Base-by-base conservation (phyloP, 2,113 vertebrate species). In the Sinocyclocheilus maitianheensis region DNA sequence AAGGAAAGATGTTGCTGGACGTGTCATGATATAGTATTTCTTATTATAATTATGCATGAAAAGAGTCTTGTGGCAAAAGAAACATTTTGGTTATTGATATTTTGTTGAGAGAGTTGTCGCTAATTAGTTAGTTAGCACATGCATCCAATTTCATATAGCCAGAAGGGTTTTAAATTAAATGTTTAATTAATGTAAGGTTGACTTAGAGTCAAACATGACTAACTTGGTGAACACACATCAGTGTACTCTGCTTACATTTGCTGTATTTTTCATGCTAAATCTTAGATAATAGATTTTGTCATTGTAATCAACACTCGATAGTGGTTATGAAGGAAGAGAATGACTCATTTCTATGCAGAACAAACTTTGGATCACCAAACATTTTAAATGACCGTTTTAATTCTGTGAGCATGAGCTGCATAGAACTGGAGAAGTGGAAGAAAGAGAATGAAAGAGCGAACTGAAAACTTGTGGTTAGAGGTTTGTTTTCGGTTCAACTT, bases 401-500 rank as follows among this genome's bases (percentile, higher is more conserved):
- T 88, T 78, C 24, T 22, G 46, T 24, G 62, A 82, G 51, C 76
- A 60, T 12, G 22, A 26, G 16, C 86, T 53, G 55, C 53, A 84
- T 24, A 62, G 51, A 60, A 65, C 22, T 3, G 26, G 30, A 48
- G 81, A 72, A 53, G 63, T 63, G 30, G 58, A 37, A 22, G 40
- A 84, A 74, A 55, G 13, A 55, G 46, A 79, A 53, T 53, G 75
- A 87, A 74, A 77, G 16, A 62, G 26, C 16, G 22, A 63, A 34
- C 69, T 40, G 84, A 72, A 86, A 40, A 53, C 74, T 81, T 34
- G 77, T 20, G 22, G 88, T 86, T 81, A 1, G 37, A 75, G 75
- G 55, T 90, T 74, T 87, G 85, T 84, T 89, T 89, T 86, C 55
- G 40, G 83, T 85, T 85, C 69, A 62, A 30, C 87, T 87, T 86